Evolutionary conservation across 2,113 vertebrate genomes (phyloP).

Genomic region (Campylorhamphus procurvoides): DNA sequence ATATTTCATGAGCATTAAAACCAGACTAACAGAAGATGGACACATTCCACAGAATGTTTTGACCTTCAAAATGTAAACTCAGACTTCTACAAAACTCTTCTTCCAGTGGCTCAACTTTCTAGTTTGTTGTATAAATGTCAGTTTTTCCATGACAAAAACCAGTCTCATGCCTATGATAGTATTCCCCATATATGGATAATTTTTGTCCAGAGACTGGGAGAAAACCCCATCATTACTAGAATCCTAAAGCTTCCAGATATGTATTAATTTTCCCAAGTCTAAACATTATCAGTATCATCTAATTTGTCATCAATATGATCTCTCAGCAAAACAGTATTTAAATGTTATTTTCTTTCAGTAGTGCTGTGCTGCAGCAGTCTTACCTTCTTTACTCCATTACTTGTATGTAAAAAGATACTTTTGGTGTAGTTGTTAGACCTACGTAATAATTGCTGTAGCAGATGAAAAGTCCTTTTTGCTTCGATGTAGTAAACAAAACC

Average conservation of each 20-base stretch:
- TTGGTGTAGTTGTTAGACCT: neutral
- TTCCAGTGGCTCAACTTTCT: neutral
- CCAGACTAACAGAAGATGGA: neutral
- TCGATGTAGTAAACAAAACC: neutral
- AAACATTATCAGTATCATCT: neutral
- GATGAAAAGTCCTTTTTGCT: neutral
- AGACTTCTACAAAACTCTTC: neutral
- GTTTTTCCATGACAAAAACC: neutral
- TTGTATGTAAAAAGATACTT: neutral
- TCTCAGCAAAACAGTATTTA: neutral
- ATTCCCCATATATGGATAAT: neutral
- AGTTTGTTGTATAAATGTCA: neutral
- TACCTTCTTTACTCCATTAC: neutral
- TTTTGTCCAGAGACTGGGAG: neutral
- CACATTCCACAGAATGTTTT: neutral
- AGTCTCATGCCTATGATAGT: neutral
- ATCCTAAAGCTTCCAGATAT: neutral
- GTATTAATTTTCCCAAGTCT: neutral
- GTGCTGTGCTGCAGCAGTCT: neutral
- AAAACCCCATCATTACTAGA: neutral
- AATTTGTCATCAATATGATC: neutral
- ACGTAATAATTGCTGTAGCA: neutral
- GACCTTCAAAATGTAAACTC: neutral
- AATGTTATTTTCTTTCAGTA: neutral
- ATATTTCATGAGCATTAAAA: neutral